Base-by-base conservation (phyloP, 2,888 invertebrate genomes). In the Lasioglossum pauxillum region DNA sequence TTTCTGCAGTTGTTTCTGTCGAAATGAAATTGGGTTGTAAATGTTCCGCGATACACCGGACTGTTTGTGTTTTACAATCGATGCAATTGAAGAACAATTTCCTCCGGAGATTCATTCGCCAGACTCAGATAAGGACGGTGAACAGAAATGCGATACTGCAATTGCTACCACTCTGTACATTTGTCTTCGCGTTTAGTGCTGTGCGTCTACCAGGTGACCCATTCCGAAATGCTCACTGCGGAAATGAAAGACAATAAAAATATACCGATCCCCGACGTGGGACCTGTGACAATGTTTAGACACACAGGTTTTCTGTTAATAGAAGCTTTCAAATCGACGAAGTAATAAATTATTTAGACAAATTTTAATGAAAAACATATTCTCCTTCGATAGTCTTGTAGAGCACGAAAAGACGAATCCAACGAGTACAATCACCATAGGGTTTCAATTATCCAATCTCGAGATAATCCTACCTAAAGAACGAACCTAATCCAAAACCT, bases 11-110 rank as follows among this genome's bases (percentile, higher is more conserved):
- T 57, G 57, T 12, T n/a, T 57, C n/a, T n/a, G 57, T 57, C n/a
- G 57, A 57, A 57, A n/a, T 57, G 57, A n/a, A 57, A 57, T 57
- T 57, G 57, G n/a, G n/a, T 57, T 57, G 57, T 57, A 57, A 57
- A 57, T n/a, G n/a, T 57, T 57, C 57, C 12, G n/a, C n/a, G 10
- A n/a, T 57, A n/a, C 57, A 57, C 57, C 57, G 57, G 12, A 57
- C 16, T 31, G 27, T 14, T 14, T n/a, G 16, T 46, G 23, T n/a
- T 57, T n/a, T 57, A 57, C 57, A 57, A 57, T 57, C 57, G 57
- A 57, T 57, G 57, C 57, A 12, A 57, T n/a, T n/a, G n/a, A n/a
- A 57, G 57, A 57, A 57, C 57, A 57, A 64, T 31, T 64, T 64
- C 64, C 31, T 31, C 64, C 31, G 27, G 64, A 64, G n/a, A 57